Evolutionary conservation across 1,140 invertebrate species (phyloP).

Genomic region (Zaprionus nigranus): DNA sequence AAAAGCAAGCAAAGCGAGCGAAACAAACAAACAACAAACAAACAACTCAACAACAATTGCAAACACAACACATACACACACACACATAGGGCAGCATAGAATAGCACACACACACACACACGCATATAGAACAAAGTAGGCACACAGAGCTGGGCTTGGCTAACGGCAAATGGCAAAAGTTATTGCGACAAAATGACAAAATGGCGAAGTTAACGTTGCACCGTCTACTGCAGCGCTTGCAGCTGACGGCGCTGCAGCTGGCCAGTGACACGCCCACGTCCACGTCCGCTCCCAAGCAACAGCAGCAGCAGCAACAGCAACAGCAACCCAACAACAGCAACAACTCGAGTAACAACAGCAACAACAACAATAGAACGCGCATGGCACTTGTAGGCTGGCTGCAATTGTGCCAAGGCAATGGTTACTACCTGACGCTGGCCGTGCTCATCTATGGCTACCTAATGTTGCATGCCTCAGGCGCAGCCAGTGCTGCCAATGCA

Average conservation of each 20-base stretch:
- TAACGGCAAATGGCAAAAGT: conserved; percentile 72
- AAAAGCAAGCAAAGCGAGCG: conserved; percentile 11
- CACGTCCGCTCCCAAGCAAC: conserved; percentile 40
- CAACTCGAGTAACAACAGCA: conserved; percentile 40
- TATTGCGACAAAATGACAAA: conserved; percentile 66
- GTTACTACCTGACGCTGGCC: conserved; percentile 54
- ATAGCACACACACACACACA: conserved; percentile 8
- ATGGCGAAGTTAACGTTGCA: conserved; percentile 79
- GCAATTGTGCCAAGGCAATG: conserved; percentile 65
- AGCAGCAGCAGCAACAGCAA: conserved; percentile 42
- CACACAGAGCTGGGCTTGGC: not conserved
- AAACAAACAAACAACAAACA: conserved; percentile 10
- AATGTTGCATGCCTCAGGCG: conserved; percentile 69
- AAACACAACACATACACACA: conserved; percentile 25
- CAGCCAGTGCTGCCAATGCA: conserved; percentile 36
- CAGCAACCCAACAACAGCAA: conserved; percentile 36
- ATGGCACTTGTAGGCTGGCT: conserved; percentile 57
- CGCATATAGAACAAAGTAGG: not conserved
- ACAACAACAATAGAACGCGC: conserved; percentile 50
- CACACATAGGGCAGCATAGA: conserved; percentile 8
- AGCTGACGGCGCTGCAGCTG: conserved; percentile 63
- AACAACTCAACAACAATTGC: conserved; percentile 33
- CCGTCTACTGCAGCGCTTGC: conserved; percentile 70
- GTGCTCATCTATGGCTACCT: conserved; percentile 76
- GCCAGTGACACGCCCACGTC: conserved; percentile 41